Evolutionary conservation across 2,797 vertebrate genomes (phyloP), one percentile per base, ranked within the genome.

Genomic region (Urophycis tenuis): DNA sequence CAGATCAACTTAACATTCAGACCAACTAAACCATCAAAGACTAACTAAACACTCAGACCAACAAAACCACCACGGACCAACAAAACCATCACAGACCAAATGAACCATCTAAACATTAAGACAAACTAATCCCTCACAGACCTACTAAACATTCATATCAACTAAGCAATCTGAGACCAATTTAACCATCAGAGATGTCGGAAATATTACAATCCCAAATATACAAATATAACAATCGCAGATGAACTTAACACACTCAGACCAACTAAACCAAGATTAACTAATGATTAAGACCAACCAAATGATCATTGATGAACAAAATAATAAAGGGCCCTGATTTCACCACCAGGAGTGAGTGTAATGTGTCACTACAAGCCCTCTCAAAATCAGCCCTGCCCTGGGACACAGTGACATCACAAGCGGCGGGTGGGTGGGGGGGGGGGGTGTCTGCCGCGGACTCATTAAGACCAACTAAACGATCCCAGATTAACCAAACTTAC

Each of bases 401-500:
- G 1, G 36, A 39, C 36, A 39, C 14, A 12, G 14, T 39, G 36
- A 39, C 36, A 10, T 39, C n/a, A n/a, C n/a, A n/a, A n/a, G n/a
- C n/a, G n/a, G n/a, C n/a, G n/a, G n/a, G n/a, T n/a, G n/a, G n/a
- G n/a, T n/a, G n/a, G n/a, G n/a, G n/a, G n/a, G n/a, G n/a, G n/a
- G n/a, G n/a, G n/a, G n/a, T n/a, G n/a, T n/a, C n/a, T n/a, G n/a
- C n/a, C n/a, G n/a, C n/a, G n/a, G n/a, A n/a, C n/a, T n/a, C 81
- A 86, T 75, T 71, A 75, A 82, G 84, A 19, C 78, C 78, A 76
- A 82, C 83, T 73, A 79, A 84, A 75, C 60, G 25, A 67, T 67
- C n/a, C n/a, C 60, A 29, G 60, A 29, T 67, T 8, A 29, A 67
- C 60, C 12, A 10, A 67, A 67, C 91, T 92, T 86, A 94, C 93